Evolutionary conservation across 2,888 invertebrate species (phyloP), one percentile per base, ranked within the genome.

Genomic region (Heliconius sara): DNA sequence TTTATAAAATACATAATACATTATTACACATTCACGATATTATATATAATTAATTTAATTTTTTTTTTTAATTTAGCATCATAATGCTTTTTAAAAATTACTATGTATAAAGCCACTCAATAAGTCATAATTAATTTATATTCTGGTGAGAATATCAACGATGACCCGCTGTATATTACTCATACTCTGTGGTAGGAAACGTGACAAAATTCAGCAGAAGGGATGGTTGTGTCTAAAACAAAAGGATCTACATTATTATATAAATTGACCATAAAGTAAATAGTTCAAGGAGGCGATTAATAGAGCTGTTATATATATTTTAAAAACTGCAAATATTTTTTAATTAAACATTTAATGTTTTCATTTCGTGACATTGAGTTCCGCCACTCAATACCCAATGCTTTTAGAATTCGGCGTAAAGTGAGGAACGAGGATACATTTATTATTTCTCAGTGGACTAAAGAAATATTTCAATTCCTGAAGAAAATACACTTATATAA

Each of bases 61-160:
- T n/a, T n/a, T n/a, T n/a, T n/a, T n/a, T n/a, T n/a, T n/a, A n/a
- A n/a, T n/a, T n/a, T n/a, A n/a, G n/a, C n/a, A n/a, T n/a, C n/a
- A n/a, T 60, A 25, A 65, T 43, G 5, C 13, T 27, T 75, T 3
- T 19, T 63, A 39, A 27, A n/a, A 19, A 63, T 65, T 43, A 39
- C 6, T 5, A 47, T 66, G 34, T 27, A 10, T 27, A 27, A 22
- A 22, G 47, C 22, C 16, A 43, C 75, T n/a, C 81, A 80, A 83
- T 85, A 83, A 84, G 83, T 85, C 84, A 84, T 80, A 83, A 81
- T 80, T 80, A 81, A 86, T 87, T 86, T 78, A 84, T 86, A 87
- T 87, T 85, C 86, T 74, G 75, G 77, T 63, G 79, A 80, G 84
- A 83, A 79, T 82, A 80, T 81, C 75, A 72, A 78, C 60, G 74